Base-by-base conservation (phyloP, 2,113 vertebrate species). In the Lucifuga dentata region DNA sequence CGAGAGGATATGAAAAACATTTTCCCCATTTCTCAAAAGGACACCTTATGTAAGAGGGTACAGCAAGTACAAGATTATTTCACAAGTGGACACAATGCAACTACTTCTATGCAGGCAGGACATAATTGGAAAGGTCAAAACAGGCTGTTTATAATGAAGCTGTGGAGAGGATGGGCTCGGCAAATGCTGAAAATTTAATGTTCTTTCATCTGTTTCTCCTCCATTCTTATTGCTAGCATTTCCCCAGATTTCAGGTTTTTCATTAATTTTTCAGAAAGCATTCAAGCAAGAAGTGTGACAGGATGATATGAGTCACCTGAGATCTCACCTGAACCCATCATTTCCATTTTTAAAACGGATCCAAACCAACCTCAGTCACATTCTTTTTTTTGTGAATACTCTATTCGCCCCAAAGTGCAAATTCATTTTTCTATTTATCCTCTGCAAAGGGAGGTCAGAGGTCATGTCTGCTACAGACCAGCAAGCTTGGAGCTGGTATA, bases 1-100 rank as follows among this genome's bases (percentile, higher is more conserved):
- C 44, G 23, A 48, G 61, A 40, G 33, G 12, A 21, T 53, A 49
- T 66, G 15, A 72, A 49, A 76, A 56, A 71, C 63, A 65, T 61
- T 17, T 12, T 1, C 35, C 9, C 5, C 6, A 35, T 39, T 35
- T 65, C 32, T 53, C 8, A 20, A 21, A 52, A 29, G 29, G 8
- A 46, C 26, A 12, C 1, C 23, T 26, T 33, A 19, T 5, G 26
- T 15, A 60, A 49, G 6, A 16, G 20, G 4, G 12, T 9, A 26
- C 17, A 33, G 45, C 15, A 41, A 3, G 32, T 17, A 8, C 19
- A 50, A 35, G 19, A 64, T 24, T 23, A 53, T 57, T 69, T 69
- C 13, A 57, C 32, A 73, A 24, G 20, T 49, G 44, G 19, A 60
- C 33, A 67, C 16, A 39, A 38, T 8, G 24, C 5, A 43, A 15